These are phyloP conservation scores for Prostheceraeus crozeri DNA, from an alignment of 2,888 invertebrate species.

Conservation along the genomic window DNA sequence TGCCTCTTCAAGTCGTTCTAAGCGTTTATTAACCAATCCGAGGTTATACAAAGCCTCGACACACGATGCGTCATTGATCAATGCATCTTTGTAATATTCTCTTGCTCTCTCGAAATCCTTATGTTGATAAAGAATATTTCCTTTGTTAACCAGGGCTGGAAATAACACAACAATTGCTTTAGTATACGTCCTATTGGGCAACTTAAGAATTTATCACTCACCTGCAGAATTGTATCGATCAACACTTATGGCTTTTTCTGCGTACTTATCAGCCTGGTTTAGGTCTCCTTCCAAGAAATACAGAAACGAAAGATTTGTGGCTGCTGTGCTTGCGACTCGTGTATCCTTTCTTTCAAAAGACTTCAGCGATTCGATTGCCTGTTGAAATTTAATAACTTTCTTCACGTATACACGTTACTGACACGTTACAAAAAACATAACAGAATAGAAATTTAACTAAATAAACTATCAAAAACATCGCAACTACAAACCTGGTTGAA, in stretches of 20 bases:
- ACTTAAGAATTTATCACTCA: slow-evolving; percentile 40
- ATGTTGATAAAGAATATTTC: slow-evolving; percentile 69
- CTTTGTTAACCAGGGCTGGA: slow-evolving; percentile 71
- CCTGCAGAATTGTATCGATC: slow-evolving; percentile 70
- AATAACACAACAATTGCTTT: background rate
- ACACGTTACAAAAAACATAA: slow-evolving; percentile 16
- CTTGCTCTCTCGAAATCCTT: slow-evolving; percentile 67
- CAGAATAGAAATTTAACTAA: slow-evolving; percentile 12
- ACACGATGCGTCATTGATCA: slow-evolving; percentile 71
- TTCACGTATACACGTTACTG: background rate
- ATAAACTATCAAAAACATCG: background rate
- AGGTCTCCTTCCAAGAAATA: slow-evolving; percentile 72
- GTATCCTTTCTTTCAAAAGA: slow-evolving; percentile 75
- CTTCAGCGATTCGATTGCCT: slow-evolving; percentile 75
- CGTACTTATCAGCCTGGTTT: slow-evolving; percentile 70
- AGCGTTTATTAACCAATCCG: slow-evolving; percentile 64
- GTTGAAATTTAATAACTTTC: slow-evolving; percentile 42
- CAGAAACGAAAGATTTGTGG: slow-evolving; percentile 76
- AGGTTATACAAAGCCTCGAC: slow-evolving; percentile 77
- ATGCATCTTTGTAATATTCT: slow-evolving; percentile 67
- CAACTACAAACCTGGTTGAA: slow-evolving; percentile 58
- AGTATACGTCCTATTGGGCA: background rate
- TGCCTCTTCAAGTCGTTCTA: slow-evolving; percentile 67
- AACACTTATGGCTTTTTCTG: slow-evolving; percentile 66
- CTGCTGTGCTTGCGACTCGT: slow-evolving; percentile 73